Base-by-base conservation (phyloP, 2,113 vertebrate species). In the Chaetodon auriga region DNA sequence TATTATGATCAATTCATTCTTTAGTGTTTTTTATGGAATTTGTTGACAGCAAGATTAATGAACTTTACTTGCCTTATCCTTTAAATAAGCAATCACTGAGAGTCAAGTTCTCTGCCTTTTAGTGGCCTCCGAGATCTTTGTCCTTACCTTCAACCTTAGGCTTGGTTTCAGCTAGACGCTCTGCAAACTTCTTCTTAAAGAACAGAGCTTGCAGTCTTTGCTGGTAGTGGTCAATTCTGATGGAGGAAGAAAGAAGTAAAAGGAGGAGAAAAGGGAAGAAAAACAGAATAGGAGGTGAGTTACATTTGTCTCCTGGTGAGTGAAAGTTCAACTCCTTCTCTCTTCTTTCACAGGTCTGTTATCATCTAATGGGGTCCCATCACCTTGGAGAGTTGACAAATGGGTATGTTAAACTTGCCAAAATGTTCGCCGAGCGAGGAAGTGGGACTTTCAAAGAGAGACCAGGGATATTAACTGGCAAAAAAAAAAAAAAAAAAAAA, bases 141-240 rank as follows among this genome's bases (percentile, higher is more conserved):
- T 69, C 41, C 89, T 86, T 94, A 97, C 97, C 97, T 97, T 99
- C 97, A 55, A 97, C 97, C 90, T 99, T 99, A 1, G 97, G 97
- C 88, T 98, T 98, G 81, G 95, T 94, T 92, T 98, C 97, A 43
- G 96, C 96, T 19, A 98, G 90, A 41, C 97, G 96, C 89, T 99
- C 97, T 49, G 97, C 96, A 87, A 99, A 97, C 90, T 98, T 98
- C 95, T 99, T 99, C 94, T 99, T 99, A 75, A 98, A 98, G 95
- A 97, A 99, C 25, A 99, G 94, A 30, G 97, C 96, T 90, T 99
- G 97, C 13, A 99, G 95, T n/a, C 97, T 92, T 72, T 99, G 97
- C 84, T 98, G 97, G 83, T 98, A 99, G 90, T 99, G 97, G 93
- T 98, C 96, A 12, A 99, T 99, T 94, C 97, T 99, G 90, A 18